Evolutionary conservation across 2,888 invertebrate genomes (phyloP).

Genomic region (Platycnemis pennipes): DNA sequence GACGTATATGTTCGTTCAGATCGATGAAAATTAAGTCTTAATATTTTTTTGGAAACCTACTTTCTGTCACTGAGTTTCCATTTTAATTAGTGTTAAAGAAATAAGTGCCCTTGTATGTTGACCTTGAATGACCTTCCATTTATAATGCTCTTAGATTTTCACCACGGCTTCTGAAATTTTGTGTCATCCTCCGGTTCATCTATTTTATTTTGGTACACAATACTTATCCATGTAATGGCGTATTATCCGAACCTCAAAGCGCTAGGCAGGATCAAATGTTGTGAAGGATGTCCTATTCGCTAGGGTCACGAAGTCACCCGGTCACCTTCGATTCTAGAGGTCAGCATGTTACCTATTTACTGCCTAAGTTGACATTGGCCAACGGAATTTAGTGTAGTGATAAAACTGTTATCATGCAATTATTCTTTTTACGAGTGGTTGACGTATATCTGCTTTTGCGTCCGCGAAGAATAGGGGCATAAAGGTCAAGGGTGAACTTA

Average conservation of each 20-base stretch:
- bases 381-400: neutral
- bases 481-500: too few species aligned
- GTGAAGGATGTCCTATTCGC: neutral
- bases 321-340: neutral
- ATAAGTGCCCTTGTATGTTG: neutral
- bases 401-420: neutral
- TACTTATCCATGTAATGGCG: too few species aligned
- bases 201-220: too few species aligned
- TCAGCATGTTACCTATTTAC: neutral
- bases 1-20: neutral
- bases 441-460: neutral
- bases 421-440: neutral
- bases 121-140: slow-evolving; percentile 17
- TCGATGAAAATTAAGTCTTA: neutral
- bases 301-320: neutral
- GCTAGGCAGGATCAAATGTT: too few species aligned
- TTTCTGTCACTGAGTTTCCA: neutral
- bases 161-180: too few species aligned
- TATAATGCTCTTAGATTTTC: too few species aligned
- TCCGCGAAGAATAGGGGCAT: neutral
- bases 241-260: too few species aligned
- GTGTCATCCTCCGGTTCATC: too few species aligned
- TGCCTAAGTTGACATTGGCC: neutral
- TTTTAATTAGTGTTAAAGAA: neutral
- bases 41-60: neutral